Evolutionary conservation across 1,140 invertebrate genomes (phyloP), one percentile per base, ranked within the genome.

Genomic region (Ostrea denselamellosa): DNA sequence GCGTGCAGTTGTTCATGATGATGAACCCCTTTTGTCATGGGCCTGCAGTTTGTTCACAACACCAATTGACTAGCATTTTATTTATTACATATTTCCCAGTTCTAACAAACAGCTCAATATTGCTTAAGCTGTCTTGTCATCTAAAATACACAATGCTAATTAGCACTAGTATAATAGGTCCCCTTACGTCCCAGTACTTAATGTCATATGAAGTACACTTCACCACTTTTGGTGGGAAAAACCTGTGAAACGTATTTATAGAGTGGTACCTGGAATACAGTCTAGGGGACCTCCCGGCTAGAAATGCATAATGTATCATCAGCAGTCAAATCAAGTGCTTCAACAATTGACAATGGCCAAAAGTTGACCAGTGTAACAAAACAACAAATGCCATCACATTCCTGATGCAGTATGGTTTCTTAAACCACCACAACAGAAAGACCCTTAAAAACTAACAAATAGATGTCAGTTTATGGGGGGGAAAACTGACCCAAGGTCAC

Each of bases 381-480:
- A 28, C 10, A 28, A 77, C 9, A 77, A 77, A 77, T 77, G 68
- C 68, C 68, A 14, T 25, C 17, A 62, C 2, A 7, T 71, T 77
- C 17, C 68, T 77, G 68, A 28, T 28, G 68, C 25, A 77, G 22
- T 10, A 14, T 77, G 68, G 68, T 28, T 77, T 77, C 68, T n/a
- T 34, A 34, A 44, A 25, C 68, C 22, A 77, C 22, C 28, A 77
- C 68, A 77, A 77, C 68, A 77, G 68, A 77, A 77, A 77, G 68
- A 22, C 28, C 25, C 17, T n/a, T 54, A 85, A 58, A 85, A 85
- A 85, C 83, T 58, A 56, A 85, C 83, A 81, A 89, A 89, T 7
- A 85, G 44, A 83, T 87, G 86, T 89, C 89, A 89, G 89, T 86
- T 89, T 89, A 44, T 83, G 85, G 90, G 90, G 90, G 90, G 89